Conservation (phyloP, 2,797 vertebrate genomes). For the Artibeus jamaicensis region DNA sequence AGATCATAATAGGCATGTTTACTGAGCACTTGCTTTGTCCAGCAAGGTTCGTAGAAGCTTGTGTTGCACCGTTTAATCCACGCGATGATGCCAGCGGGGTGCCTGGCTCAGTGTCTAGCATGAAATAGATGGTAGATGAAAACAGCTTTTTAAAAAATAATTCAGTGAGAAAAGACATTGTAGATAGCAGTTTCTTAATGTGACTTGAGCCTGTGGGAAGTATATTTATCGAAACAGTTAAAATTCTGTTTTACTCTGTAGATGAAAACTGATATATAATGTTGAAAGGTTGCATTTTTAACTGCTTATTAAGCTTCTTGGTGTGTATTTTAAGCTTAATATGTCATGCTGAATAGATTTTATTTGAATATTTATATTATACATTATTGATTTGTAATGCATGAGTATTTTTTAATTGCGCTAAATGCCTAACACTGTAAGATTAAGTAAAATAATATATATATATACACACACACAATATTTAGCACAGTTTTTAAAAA, state of each 20-base stretch:
- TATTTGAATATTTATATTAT: neutral
- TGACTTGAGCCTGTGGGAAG: neutral
- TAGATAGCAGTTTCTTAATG: neutral
- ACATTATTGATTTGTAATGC: neutral
- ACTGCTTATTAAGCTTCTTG: neutral
- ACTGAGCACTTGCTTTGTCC: neutral
- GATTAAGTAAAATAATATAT: neutral
- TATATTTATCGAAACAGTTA: neutral
- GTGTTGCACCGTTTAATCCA: neutral
- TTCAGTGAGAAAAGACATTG: neutral
- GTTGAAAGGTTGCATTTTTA: neutral
- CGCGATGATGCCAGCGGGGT: neutral
- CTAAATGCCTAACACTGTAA: neutral
- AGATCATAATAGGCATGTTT: neutral
- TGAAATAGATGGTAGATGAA: neutral
- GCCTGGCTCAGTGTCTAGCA: neutral
- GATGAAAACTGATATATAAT: neutral
- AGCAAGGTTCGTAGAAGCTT: neutral
- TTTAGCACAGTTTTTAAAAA: neutral
- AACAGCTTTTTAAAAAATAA: neutral
- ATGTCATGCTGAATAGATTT: neutral
- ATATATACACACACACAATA: no score
- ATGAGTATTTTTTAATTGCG: neutral
- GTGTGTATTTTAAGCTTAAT: neutral
- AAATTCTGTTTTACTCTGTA: neutral